Evolutionary conservation across 2,797 vertebrate genomes (phyloP).

Genomic region (Melanotaenia boesemani): DNA sequence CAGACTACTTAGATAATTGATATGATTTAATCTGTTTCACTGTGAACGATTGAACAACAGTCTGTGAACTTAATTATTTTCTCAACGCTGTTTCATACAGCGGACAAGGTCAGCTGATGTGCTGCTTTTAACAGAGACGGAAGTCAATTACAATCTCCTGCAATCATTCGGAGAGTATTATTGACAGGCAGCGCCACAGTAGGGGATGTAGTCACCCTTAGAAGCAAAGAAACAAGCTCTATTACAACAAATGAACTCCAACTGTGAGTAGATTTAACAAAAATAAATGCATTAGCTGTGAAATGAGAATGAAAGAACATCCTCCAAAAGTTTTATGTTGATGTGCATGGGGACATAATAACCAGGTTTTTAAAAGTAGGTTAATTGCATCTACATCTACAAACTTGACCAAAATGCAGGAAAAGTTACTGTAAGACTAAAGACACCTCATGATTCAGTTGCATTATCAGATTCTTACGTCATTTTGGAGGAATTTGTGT

Average conservation of each 20-base stretch:
- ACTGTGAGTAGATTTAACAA: no score
- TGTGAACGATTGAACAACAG: conserved; percentile 28
- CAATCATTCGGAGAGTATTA: not conserved
- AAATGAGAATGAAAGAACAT: no score
- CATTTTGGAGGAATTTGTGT: no score
- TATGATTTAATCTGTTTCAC: conserved; percentile 51
- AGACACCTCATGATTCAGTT: no score
- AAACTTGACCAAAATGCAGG: no score
- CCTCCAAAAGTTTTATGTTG: not conserved
- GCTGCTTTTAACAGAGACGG: not conserved
- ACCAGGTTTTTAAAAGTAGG: no score
- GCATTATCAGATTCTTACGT: no score
- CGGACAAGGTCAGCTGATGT: not conserved
- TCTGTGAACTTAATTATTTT: conserved; percentile 45
- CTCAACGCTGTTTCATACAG: conserved; percentile 20
- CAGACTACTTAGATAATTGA: conserved; percentile 39
- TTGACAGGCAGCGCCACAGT: not conserved
- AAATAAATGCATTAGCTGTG: no score
- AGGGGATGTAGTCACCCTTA: not conserved
- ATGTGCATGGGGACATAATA: not conserved
- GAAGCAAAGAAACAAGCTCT: not conserved
- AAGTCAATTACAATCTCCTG: conserved; percentile 2
- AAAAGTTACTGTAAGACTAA: no score
- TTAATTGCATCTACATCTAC: no score
- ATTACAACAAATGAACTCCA: no score